Evolutionary conservation across 2,113 vertebrate genomes (phyloP).

Genomic region (Opisthocomus hoazin): DNA sequence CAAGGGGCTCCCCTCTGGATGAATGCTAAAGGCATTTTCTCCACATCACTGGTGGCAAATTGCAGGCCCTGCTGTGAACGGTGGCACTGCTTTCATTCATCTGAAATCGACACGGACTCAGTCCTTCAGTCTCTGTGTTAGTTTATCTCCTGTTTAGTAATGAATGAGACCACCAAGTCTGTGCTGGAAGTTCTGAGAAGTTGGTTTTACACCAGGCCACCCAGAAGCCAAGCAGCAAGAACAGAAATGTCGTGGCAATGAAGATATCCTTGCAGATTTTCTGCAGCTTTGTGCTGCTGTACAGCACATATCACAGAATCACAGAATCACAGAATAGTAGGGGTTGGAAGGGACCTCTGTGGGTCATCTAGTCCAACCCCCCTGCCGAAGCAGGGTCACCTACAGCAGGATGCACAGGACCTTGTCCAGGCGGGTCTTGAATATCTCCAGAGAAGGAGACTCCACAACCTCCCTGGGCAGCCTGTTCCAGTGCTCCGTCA

Average conservation of each 20-base stretch:
- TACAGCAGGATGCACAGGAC: too few relatives aligned
- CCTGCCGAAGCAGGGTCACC: too few relatives aligned
- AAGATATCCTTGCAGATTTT: too few relatives aligned
- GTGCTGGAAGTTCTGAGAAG: neutral
- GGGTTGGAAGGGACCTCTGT: too few relatives aligned
- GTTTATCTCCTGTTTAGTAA: neutral
- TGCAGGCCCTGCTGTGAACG: neutral
- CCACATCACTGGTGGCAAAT: neutral
- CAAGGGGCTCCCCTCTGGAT: neutral
- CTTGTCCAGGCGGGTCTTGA: too few relatives aligned
- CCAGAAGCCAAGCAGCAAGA: neutral
- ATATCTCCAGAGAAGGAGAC: too few relatives aligned
- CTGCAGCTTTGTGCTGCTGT: accelerated
- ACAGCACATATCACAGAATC: too few relatives aligned
- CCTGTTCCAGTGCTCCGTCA: too few relatives aligned
- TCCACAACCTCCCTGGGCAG: too few relatives aligned
- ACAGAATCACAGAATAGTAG: too few relatives aligned
- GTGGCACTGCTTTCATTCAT: neutral
- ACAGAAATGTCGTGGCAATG: neutral
- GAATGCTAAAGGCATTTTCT: neutral
- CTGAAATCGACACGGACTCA: neutral
- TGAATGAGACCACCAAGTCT: neutral
- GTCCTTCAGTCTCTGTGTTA: neutral
- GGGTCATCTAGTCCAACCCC: too few relatives aligned
- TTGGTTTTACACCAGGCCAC: neutral